A percentile compares a stretch with the other conserved stretches of the same genome.
These are phyloP conservation scores for Emys orbicularis DNA, from an alignment of 2,797 vertebrate genomes.

Conservation along the genomic window DNA sequence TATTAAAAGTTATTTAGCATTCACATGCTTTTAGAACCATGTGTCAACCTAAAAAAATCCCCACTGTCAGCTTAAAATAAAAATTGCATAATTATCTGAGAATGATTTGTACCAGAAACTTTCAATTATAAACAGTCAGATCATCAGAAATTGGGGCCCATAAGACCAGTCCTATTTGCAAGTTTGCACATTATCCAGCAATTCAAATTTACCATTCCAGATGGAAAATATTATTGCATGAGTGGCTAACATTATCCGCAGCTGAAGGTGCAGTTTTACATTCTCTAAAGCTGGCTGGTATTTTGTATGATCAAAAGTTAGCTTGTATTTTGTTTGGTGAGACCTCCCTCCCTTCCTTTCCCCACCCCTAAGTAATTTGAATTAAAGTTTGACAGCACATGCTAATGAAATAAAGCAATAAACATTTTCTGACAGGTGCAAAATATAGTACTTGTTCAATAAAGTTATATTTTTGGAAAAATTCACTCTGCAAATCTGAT, in stretches of 20 bases:
- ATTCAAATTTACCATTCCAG: not conserved
- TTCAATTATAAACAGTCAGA: not conserved
- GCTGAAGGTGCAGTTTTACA: not conserved
- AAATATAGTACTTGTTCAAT: constrained; percentile 42
- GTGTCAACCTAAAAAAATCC: not conserved
- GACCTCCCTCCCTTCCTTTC: constrained; percentile 29
- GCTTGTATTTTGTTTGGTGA: not conserved
- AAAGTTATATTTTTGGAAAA: constrained; percentile 61
- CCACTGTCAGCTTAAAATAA: not conserved
- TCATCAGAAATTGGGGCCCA: not conserved
- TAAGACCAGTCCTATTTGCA: not conserved
- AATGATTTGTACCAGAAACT: not conserved
- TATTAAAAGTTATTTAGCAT: not conserved
- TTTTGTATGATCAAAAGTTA: constrained; percentile 8
- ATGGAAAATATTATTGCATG: not conserved
- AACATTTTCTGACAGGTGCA: constrained; percentile 63
- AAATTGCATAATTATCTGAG: not conserved
- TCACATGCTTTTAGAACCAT: not conserved
- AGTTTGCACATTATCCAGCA: not conserved
- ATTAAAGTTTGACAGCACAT: constrained; percentile 61
- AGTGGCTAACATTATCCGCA: not conserved
- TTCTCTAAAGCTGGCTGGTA: not conserved
- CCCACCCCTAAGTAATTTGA: constrained; percentile 42
- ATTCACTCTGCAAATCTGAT: constrained; percentile 67
- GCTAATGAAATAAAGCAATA: constrained; percentile 76